These are phyloP conservation scores for Edolisoma coerulescens DNA, from an alignment of 2,113 vertebrate species.

Conservation along the genomic window DNA sequence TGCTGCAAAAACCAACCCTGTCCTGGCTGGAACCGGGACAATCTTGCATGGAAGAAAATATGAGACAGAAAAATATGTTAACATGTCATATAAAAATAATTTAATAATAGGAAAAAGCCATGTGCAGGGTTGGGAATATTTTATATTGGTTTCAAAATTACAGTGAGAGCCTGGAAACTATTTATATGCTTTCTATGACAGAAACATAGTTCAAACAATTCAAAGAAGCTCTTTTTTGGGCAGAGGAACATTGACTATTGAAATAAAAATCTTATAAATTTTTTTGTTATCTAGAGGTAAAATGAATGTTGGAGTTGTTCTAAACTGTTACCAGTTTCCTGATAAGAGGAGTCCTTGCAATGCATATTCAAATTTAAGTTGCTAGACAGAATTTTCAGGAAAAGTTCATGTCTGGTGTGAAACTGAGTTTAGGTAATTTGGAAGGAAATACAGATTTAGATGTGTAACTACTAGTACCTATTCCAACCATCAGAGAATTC, in stretches of 20 bases:
- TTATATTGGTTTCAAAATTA: constrained; percentile 9
- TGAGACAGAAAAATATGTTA: not conserved
- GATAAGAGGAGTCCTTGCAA: no score
- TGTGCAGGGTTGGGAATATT: not conserved
- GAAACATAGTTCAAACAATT: not conserved
- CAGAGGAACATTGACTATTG: not conserved
- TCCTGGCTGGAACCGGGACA: not conserved
- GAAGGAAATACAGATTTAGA: not conserved
- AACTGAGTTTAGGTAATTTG: not conserved
- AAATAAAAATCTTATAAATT: not conserved
- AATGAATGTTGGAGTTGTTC: not conserved
- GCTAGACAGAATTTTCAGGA: not conserved
- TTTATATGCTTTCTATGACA: not conserved
- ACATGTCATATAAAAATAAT: not conserved
- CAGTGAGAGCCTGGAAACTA: not conserved
- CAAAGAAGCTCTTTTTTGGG: not conserved
- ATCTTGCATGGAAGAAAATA: not conserved
- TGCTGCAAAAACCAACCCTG: not conserved
- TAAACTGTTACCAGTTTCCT: not conserved
- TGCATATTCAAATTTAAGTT: not conserved
- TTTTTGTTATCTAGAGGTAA: not conserved
- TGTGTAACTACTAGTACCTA: not conserved
- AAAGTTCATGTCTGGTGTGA: not conserved
- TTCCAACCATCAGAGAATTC: not conserved
- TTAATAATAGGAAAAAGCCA: not conserved